Conservation (phyloP, 1,140 invertebrate genomes). For the Drosophila bifasciata region DNA sequence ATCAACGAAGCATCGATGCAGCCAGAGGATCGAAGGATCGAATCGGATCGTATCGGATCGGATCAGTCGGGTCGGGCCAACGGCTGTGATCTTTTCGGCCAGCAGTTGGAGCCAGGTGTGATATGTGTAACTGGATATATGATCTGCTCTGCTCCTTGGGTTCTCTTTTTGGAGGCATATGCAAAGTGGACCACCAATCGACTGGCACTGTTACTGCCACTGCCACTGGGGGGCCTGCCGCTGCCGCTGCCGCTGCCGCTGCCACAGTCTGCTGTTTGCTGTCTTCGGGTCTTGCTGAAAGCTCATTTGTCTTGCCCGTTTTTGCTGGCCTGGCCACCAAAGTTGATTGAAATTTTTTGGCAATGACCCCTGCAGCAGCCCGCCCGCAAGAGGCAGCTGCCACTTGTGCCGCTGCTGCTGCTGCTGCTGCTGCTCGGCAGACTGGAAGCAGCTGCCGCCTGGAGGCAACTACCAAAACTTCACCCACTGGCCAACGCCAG, state of each 20-base stretch:
- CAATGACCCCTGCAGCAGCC: conserved; percentile 65
- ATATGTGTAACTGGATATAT: conserved; percentile 64
- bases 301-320: conserved; percentile 2
- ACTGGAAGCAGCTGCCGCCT: conserved; percentile 54
- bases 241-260: too few species aligned
- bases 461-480: conserved; percentile 24
- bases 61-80: conserved; percentile 55
- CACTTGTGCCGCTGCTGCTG: conserved; percentile 8
- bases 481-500: conserved; percentile 19
- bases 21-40: conserved; percentile 8
- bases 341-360: conserved; percentile 65
- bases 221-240: too few species aligned
- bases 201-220: background rate
- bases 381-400: conserved; percentile 20
- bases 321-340: conserved; percentile 59
- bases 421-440: conserved; percentile 16
- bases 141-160: background rate
- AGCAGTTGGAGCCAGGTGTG: conserved; percentile 65
- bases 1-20: conserved; percentile 1
- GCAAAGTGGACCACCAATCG: conserved; percentile 69
- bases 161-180: conserved; percentile 27
- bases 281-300: background rate
- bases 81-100: conserved; percentile 74
- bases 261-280: conserved; percentile 10
- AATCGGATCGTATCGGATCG: background rate